Base-by-base conservation (phyloP, 2,113 vertebrate species). In the Antigone vipio region DNA sequence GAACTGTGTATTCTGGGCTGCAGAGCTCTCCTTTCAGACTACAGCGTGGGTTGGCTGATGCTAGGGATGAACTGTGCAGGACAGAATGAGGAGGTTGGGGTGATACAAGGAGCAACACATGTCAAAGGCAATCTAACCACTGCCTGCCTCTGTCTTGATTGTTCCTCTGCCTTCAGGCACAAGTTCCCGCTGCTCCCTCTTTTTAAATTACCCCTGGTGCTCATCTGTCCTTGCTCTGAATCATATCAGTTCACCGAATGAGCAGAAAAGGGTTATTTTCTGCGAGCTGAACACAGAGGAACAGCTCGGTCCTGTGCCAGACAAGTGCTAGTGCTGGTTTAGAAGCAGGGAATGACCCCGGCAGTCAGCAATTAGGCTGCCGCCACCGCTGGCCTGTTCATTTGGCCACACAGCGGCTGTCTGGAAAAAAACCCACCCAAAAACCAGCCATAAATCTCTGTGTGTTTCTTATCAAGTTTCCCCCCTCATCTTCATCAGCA, bases 281-380 rank as follows among this genome's bases (percentile, higher is more conserved):
- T 89, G 40, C 44, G 59, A 38, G 5, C 12, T 69, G 80, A 62
- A 60, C 3, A 8, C 23, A 45, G 18, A 59, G 68, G 19, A 64
- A 73, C 32, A 60, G n/a, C 45, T 86, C 7, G 1, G 40, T 55
- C 56, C n/a, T 71, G 40, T 75, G 34, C 62, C 71, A 88, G 52
- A 59, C 15, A 60, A 60, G 50, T 0, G 0, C 30, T 52, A 50
- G 45, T 69, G 40, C 40, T 76, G 90, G 32, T 73, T 84, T 55
- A 22, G 0, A 0, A 76, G 38, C 3, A 11, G n/a, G 24, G 49
- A 76, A 32, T 0, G 3, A 53, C 50, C 11, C 45, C 9, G 7
- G 68, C 59, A 77, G 63, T 16, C 42, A 75, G 52, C 32, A 73
- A 11, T 52, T 53, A 0, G 2, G 62, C 38, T 59, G 53, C 50